These are phyloP conservation scores for Hirundo rustica DNA, from an alignment of 2,797 vertebrate genomes.

Conservation along the genomic window DNA sequence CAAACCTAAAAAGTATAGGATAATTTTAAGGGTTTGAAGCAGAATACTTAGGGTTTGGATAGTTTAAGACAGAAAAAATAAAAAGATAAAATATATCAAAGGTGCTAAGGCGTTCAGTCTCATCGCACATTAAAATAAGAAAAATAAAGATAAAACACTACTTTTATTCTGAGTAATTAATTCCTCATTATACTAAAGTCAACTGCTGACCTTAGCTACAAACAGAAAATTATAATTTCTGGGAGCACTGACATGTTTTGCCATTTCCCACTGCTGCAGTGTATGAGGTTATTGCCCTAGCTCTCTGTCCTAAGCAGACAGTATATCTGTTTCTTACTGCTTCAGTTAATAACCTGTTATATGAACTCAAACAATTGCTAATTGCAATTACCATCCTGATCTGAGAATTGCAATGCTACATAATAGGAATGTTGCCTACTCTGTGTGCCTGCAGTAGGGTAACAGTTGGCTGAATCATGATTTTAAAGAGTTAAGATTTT, in stretches of 20 bases:
- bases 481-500: no score
- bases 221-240: not conserved
- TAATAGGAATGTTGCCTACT: not conserved
- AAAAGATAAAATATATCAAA: not conserved
- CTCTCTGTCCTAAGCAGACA: not conserved
- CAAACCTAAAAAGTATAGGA: not conserved
- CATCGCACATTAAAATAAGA: not conserved
- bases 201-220: not conserved
- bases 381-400: not conserved
- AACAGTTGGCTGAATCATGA: no score
- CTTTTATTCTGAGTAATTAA: conserved; percentile 5
- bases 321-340: not conserved
- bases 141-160: not conserved
- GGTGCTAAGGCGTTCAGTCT: not conserved
- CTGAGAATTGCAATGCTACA: not conserved
- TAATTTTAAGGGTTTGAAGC: not conserved
- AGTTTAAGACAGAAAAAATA: not conserved
- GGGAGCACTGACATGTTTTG: not conserved
- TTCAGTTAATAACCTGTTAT: not conserved
- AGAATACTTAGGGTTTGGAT: not conserved
- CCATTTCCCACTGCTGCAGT: not conserved
- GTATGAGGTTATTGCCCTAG: not conserved
- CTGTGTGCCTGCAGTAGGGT: not conserved
- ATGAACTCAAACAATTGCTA: not conserved
- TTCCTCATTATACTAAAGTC: not conserved